Base-by-base conservation (phyloP, 2,797 vertebrate species). In the Paguma larvata region DNA sequence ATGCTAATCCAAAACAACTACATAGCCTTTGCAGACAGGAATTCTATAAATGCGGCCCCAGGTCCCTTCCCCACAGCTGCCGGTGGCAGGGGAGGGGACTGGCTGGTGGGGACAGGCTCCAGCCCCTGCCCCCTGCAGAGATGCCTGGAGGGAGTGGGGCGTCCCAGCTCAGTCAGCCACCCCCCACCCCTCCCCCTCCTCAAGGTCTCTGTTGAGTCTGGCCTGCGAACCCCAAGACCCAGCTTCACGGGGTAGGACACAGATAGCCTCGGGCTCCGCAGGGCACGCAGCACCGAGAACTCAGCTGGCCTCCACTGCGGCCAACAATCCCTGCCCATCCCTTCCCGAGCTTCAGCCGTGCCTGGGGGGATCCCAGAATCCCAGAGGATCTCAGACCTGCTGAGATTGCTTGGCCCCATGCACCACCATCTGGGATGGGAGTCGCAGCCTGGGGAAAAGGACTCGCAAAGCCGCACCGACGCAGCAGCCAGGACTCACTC, bases 1-100 rank as follows among this genome's bases (percentile, higher is more conserved):
- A 99, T 97, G 98, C 98, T 99, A 99, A 99, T 99, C 98, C 98
- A 98, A 99, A 99, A 98, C 98, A 99, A 98, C 98, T 98, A 98
- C 90, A 72, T 92, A 95, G 98, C 97, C 98, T 98, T 96, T 97
- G 97, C 98, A 98, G 99, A 98, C 98, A 98, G 97, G 98, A 98
- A 99, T 98, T 98, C 98, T 97, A 98, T 97, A 98, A 98, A 98
- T 97, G 98, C 97, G 98, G 95, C 78, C 89, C 96, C 96, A 27
- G 56, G 92, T 73, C 97, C 97, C 95, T 93, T 95, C 97, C 97
- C 51, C 27, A 48, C 92, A 95, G 93, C 94, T 96, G 95, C 92
- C 23, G n/a, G 82, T 34, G 91, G 92, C 95, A 95, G 78, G 65
- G 75, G 82, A 70, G 67, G 96, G 0, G 3, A 85, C 41, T 0